Conservation (phyloP, 2,888 invertebrate genomes). For the Furcula furcula region DNA sequence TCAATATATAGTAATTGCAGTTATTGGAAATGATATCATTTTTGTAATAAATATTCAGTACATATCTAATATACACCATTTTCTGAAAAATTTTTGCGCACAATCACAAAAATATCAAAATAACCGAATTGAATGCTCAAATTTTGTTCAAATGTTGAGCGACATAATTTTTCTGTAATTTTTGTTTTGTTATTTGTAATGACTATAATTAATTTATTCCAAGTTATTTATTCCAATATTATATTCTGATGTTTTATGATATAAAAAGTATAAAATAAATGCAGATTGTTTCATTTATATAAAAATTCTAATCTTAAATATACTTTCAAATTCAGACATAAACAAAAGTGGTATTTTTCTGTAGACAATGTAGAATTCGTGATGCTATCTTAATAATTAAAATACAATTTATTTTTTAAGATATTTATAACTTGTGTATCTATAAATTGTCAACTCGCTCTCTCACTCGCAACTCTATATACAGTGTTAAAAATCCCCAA, state of each 20-base stretch:
- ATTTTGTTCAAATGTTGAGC: conserved; percentile 16
- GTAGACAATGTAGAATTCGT: too few relatives aligned
- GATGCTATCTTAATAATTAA: too few relatives aligned
- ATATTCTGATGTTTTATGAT: conserved; percentile 77
- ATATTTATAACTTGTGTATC: too few relatives aligned
- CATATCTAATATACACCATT: conserved; percentile 64
- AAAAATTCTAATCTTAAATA: too few relatives aligned
- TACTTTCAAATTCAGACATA: too few relatives aligned
- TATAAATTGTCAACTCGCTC: too few relatives aligned
- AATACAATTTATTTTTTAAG: too few relatives aligned
- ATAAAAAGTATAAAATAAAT: conserved; percentile 41
- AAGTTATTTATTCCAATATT: conserved; percentile 50
- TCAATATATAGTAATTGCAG: conserved; percentile 5
- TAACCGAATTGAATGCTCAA: conserved; percentile 33
- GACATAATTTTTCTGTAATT: background rate
- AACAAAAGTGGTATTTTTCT: too few relatives aligned
- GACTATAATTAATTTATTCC: background rate
- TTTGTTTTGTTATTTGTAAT: conserved; percentile 6
- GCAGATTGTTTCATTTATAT: conserved; percentile 54
- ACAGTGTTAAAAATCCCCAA: too few relatives aligned
- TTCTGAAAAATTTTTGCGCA: conserved; percentile 60
- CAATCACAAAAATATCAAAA: conserved; percentile 42
- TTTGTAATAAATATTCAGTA: conserved; percentile 31
- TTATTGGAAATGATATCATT: background rate
- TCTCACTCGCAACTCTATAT: too few relatives aligned